phyloP scores from a whole-genome alignment of 2,888 invertebrate genomes.

The Lamellibrachia columna region DNA sequence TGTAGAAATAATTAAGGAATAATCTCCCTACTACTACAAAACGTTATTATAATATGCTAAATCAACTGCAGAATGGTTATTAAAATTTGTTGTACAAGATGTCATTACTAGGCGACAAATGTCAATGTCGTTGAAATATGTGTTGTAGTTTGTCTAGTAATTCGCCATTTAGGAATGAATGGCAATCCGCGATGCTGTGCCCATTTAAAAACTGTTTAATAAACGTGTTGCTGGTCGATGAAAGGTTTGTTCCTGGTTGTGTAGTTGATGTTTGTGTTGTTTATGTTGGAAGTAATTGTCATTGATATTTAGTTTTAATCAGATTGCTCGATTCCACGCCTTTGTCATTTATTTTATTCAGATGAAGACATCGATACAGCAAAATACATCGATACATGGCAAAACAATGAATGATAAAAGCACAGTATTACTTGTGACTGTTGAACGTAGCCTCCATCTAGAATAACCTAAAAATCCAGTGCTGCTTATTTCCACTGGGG shows the following conservation, averaged over 20 bases:
- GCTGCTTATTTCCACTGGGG: too few species aligned
- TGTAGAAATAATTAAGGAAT: background rate
- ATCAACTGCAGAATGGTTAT: background rate
- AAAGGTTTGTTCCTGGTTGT: background rate
- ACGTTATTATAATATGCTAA: background rate
- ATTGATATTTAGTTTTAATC: background rate
- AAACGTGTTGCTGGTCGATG: constrained; percentile 16
- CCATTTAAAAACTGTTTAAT: constrained; percentile 9
- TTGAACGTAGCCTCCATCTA: too few species aligned
- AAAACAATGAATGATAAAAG: too few species aligned
- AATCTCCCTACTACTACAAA: background rate
- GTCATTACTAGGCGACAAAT: too few species aligned
- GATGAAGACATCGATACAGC: too few species aligned
- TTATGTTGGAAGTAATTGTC: background rate
- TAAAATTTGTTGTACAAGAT: background rate
- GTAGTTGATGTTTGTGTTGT: background rate
- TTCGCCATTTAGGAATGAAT: background rate
- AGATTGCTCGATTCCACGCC: background rate
- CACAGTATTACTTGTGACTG: too few species aligned
- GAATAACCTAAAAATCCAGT: too few species aligned
- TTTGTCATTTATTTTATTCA: background rate
- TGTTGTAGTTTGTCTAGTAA: background rate
- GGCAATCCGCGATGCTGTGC: background rate
- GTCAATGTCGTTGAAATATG: background rate
- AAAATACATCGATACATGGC: too few species aligned